Evolutionary conservation across 2,113 vertebrate genomes (phyloP).

Genomic region (Cochlearius cochlearius): DNA sequence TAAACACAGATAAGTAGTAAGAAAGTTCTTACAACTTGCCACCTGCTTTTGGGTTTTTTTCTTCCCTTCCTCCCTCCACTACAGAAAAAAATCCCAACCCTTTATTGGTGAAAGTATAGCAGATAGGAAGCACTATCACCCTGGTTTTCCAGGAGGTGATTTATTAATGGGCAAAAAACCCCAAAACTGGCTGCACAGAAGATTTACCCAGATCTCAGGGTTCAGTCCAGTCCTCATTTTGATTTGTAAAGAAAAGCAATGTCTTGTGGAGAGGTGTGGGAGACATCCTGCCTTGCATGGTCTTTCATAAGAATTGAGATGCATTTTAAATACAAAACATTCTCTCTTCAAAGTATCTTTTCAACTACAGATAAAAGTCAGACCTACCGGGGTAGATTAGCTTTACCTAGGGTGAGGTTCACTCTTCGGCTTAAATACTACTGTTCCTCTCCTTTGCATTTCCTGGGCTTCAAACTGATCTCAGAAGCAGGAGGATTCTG

Average conservation of each 20-base stretch:
- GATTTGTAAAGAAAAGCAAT: not conserved
- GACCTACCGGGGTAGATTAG: not conserved
- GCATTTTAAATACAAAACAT: not conserved
- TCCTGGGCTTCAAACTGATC: not conserved
- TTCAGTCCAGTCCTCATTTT: not conserved
- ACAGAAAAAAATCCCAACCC: not conserved
- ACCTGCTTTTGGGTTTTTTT: not conserved
- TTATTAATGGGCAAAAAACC: not conserved
- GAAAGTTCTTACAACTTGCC: not conserved
- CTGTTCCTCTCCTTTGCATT: not conserved
- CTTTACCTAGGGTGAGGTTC: not conserved
- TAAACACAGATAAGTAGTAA: not conserved
- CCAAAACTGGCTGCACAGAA: not conserved
- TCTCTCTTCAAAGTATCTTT: constrained; percentile 21
- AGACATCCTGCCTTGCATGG: not conserved
- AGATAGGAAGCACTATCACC: not conserved
- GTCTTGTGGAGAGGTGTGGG: not conserved
- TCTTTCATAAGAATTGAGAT: not conserved
- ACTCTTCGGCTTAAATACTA: not conserved
- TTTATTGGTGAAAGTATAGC: not conserved
- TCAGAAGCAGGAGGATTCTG: not conserved
- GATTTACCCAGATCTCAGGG: not conserved
- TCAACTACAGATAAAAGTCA: not conserved
- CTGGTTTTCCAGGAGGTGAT: not conserved
- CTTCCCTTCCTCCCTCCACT: not conserved